These are phyloP conservation scores for Scaptomyza tumidula DNA, from an alignment of 2,888 invertebrate species.

Conservation along the genomic window DNA sequence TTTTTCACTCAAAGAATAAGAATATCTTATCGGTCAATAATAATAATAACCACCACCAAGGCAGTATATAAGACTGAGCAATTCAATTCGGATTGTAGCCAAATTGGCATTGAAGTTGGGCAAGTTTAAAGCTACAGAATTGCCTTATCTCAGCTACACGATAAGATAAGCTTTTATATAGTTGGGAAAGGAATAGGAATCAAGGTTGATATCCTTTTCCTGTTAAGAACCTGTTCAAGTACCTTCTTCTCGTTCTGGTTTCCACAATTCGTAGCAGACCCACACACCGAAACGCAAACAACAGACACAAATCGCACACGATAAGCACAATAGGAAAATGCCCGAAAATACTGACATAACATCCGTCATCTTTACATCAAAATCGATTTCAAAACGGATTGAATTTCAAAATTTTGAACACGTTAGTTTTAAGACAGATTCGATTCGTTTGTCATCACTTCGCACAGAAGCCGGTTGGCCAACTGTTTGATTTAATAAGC, in stretches of 20 bases:
- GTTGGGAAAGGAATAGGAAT: neutral
- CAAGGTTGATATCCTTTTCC: conserved; percentile 16
- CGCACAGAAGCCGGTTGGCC: conserved; percentile 15
- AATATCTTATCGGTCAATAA: conserved; percentile 24
- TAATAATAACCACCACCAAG: neutral
- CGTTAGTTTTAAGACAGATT: neutral
- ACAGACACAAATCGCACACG: conserved; percentile 65
- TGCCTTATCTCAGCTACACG: conserved; percentile 33
- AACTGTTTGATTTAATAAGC: conserved; percentile 35
- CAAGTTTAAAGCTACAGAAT: conserved; percentile 8
- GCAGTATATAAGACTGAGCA: conserved; percentile 1
- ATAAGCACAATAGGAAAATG: conserved; percentile 69
- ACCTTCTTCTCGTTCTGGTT: conserved; percentile 31
- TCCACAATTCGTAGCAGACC: conserved; percentile 60
- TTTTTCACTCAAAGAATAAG: neutral
- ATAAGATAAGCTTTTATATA: conserved; percentile 24
- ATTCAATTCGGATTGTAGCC: conserved; percentile 10
- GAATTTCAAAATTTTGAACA: too few relatives aligned
- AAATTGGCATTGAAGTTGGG: conserved; percentile 5
- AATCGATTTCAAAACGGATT: neutral
- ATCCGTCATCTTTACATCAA: conserved; percentile 48
- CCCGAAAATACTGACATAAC: conserved; percentile 66
- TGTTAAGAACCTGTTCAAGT: conserved; percentile 11
- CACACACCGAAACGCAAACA: conserved; percentile 70
- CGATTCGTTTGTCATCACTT: conserved; percentile 5